Percentiles rank a stretch among this genome's conserved stretches.
Evolutionary conservation across 2,113 vertebrate genomes (phyloP).

Genomic region (Cyanocitta stelleri): DNA sequence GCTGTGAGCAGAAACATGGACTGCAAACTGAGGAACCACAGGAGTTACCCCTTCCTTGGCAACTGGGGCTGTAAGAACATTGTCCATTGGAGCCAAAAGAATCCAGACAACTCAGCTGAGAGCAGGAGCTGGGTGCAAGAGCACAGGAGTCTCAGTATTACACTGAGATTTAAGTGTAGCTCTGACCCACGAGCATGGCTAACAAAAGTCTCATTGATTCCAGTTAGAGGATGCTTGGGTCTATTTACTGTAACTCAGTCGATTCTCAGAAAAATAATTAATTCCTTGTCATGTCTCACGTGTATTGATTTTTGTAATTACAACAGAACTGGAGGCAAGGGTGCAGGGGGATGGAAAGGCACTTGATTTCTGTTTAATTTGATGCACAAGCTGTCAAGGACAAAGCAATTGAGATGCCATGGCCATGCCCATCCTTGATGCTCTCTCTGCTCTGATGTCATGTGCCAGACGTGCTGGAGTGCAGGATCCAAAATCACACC

Average conservation of each 20-base stretch:
- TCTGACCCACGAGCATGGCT: background rate
- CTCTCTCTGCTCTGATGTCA: background rate
- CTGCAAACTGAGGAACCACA: background rate
- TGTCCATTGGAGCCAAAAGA: background rate
- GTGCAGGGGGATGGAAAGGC: background rate
- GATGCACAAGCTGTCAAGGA: background rate
- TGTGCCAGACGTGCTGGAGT: background rate
- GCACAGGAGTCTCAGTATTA: background rate
- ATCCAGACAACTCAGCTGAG: background rate
- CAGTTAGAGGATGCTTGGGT: background rate
- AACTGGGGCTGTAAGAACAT: background rate
- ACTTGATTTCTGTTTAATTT: background rate
- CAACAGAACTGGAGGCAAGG: background rate
- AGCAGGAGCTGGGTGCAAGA: background rate
- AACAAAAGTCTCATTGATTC: background rate
- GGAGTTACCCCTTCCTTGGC: background rate
- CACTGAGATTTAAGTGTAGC: background rate
- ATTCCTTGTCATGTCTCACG: conserved; percentile 32
- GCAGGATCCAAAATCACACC: background rate
- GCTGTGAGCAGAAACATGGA: background rate
- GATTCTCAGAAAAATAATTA: conserved; percentile 37
- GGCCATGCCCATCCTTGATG: background rate
- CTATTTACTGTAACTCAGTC: conserved; percentile 41
- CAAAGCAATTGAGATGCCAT: background rate
- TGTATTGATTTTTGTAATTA: conserved; percentile 54